Percentiles rank a stretch among this genome's conserved stretches.
phyloP scores from a whole-genome alignment of 2,888 invertebrate species.

The Sesamia inferens region DNA sequence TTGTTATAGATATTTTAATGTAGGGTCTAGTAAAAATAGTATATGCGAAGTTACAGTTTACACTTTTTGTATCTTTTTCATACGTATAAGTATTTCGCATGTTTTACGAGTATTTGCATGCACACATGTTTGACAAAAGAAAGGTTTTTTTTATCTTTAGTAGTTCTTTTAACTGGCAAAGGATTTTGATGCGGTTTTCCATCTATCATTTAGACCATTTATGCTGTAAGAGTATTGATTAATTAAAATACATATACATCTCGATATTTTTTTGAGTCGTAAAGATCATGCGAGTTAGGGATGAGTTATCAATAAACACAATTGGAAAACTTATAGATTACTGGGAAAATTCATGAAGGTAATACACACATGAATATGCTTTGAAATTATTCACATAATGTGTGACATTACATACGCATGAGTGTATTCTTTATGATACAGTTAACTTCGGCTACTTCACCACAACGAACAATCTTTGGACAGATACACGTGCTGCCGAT shows the following conservation, averaged over 20 bases:
- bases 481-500: slow-evolving; percentile 5
- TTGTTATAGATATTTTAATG: not conserved
- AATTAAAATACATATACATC: not conserved
- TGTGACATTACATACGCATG: not conserved
- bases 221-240: not conserved
- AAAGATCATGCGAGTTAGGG: no score
- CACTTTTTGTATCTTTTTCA: not conserved
- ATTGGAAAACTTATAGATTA: not conserved
- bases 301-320: not conserved
- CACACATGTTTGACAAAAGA: no score
- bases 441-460: slow-evolving; percentile 30
- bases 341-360: not conserved
- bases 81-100: no score
- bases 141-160: no score
- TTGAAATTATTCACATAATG: slow-evolving; percentile 25
- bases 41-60: not conserved
- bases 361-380: not conserved
- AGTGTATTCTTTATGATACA: slow-evolving; percentile 21
- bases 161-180: not conserved
- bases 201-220: not conserved
- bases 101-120: no score
- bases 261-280: not conserved
- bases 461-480: slow-evolving; percentile 33
- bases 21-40: not conserved
- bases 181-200: not conserved